phyloP scores from a whole-genome alignment of 2,797 vertebrate genomes.

The Uromys caudimaculatus region DNA sequence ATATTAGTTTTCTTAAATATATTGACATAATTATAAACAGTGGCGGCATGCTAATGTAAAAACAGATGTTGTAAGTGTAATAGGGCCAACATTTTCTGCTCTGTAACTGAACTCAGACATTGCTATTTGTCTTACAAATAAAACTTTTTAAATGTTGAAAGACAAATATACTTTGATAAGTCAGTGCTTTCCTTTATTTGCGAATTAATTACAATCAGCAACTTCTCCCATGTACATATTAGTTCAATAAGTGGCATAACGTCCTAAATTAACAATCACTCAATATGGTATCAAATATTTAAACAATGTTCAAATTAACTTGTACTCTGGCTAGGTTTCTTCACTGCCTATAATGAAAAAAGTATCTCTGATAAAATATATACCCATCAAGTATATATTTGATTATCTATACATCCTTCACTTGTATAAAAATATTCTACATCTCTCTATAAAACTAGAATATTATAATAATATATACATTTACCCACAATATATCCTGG shows the following conservation, averaged over 20 bases:
- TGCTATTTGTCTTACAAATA: not conserved
- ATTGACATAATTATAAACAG: not conserved
- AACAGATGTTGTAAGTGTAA: accelerated
- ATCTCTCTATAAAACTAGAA: not conserved
- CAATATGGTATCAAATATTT: not conserved
- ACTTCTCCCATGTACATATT: not conserved
- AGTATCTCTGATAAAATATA: not conserved
- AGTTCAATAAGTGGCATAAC: not conserved
- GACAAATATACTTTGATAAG: not conserved
- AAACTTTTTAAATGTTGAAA: not conserved
- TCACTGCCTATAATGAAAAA: not conserved
- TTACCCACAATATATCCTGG: not conserved
- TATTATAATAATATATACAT: too few species aligned
- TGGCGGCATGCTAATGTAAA: not conserved
- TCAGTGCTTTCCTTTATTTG: not conserved
- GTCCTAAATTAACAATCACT: not conserved
- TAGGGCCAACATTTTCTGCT: not conserved
- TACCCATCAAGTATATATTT: not conserved
- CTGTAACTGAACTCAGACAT: not conserved
- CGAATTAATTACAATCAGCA: not conserved
- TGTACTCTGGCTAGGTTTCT: too few species aligned
- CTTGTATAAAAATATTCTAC: not conserved
- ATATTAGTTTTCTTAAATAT: not conserved
- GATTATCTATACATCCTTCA: not conserved
- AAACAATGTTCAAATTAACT: not conserved